These are phyloP conservation scores for Ethmia dodecea DNA, from an alignment of 2,888 invertebrate species.

Conservation along the genomic window DNA sequence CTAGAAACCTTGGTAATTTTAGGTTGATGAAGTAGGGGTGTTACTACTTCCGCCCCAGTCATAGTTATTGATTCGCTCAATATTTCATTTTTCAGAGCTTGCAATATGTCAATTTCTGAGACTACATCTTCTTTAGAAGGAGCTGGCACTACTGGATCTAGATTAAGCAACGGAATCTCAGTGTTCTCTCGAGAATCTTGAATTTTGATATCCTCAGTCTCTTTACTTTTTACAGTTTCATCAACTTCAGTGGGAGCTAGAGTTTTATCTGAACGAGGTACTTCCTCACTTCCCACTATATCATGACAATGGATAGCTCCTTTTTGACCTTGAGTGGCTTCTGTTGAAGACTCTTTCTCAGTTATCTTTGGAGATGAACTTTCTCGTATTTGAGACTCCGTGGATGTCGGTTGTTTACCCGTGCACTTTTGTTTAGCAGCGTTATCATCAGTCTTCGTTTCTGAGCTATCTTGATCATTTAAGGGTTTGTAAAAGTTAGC, in stretches of 20 bases:
- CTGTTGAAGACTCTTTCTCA: too few relatives aligned
- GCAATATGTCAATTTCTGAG: slow-evolving; percentile 67
- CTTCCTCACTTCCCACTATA: too few relatives aligned
- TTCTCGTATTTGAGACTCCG: too few relatives aligned
- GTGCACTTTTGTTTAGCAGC: too few relatives aligned
- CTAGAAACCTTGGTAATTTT: slow-evolving; percentile 59
- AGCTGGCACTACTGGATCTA: slow-evolving; percentile 29
- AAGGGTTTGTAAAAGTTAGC: slow-evolving; percentile 55
- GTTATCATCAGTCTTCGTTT: too few relatives aligned
- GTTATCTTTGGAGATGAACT: too few relatives aligned
- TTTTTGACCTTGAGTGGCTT: too few relatives aligned
- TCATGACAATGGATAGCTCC: too few relatives aligned
- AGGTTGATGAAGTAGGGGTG: slow-evolving; percentile 61
- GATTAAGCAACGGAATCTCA: slow-evolving; percentile 50
- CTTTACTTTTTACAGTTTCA: too few relatives aligned
- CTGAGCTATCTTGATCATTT: slow-evolving; percentile 16
- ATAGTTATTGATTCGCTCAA: slow-evolving; percentile 49
- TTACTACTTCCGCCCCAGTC: slow-evolving; percentile 35
- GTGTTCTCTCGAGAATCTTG: not conserved
- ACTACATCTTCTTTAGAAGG: slow-evolving; percentile 37
- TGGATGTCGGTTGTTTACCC: too few relatives aligned
- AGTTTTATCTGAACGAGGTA: too few relatives aligned
- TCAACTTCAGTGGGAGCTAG: too few relatives aligned
- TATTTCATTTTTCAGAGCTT: slow-evolving; percentile 69
- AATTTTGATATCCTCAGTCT: not conserved